Conservation (phyloP, 2,797 vertebrate species). For the Merluccius polli region DNA sequence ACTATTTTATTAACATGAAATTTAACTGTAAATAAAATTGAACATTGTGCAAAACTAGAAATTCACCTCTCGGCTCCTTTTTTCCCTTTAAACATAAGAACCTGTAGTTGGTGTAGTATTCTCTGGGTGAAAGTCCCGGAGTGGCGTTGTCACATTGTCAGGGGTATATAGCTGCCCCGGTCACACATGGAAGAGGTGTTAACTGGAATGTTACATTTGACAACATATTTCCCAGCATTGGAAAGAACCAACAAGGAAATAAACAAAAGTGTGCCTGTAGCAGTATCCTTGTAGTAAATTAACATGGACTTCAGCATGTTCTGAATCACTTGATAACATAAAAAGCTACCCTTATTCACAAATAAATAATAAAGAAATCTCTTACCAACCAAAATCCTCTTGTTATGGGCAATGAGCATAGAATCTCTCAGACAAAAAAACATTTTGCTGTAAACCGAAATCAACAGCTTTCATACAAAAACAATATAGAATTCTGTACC, state of each 20-base stretch:
- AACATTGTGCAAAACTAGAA: no score
- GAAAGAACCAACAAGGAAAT: conserved; percentile 8
- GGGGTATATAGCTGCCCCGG: no score
- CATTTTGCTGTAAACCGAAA: background rate
- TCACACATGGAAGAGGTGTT: background rate
- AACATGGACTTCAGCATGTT: conserved; percentile 12
- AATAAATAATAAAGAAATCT: conserved; percentile 9
- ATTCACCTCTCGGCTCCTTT: no score
- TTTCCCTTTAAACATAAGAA: no score
- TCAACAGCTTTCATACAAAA: background rate
- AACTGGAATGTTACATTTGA: conserved; percentile 5
- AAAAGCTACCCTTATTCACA: conserved; percentile 11
- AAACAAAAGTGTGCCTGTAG: conserved; percentile 4
- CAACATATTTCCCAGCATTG: conserved; percentile 9
- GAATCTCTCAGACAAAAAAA: background rate
- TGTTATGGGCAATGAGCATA: conserved; percentile 1
- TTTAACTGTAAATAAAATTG: no score
- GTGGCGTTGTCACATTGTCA: no score
- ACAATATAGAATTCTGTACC: background rate
- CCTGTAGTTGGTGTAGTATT: no score
- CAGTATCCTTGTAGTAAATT: background rate
- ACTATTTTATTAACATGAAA: no score
- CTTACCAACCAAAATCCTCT: background rate
- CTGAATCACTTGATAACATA: conserved; percentile 7
- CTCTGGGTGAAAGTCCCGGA: no score